Percentiles rank a stretch among this genome's conserved stretches.
Evolutionary conservation across 2,888 invertebrate species (phyloP).

Genomic region (Epistrophe eligans): DNA sequence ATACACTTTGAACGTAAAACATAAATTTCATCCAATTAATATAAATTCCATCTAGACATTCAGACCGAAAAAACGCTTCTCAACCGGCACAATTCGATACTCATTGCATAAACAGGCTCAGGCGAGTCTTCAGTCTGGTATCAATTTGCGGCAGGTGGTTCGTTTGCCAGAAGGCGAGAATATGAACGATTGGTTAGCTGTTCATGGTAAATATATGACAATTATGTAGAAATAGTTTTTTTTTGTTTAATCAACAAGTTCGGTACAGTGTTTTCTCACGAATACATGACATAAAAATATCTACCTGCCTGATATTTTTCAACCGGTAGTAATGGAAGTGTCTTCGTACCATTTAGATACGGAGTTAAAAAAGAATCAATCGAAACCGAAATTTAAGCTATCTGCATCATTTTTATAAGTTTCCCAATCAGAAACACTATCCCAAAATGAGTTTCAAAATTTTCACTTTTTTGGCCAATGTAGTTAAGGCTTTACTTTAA

Average conservation of each 20-base stretch:
- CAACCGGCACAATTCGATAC: constrained; percentile 92
- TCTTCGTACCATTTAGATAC: too few species aligned
- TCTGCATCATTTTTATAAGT: too few species aligned
- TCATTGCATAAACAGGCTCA: constrained; percentile 95
- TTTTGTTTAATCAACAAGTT: background rate
- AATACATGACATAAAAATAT: too few species aligned
- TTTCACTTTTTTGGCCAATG: too few species aligned
- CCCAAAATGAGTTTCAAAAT: too few species aligned
- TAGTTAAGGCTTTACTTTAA: too few species aligned
- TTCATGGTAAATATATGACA: constrained; percentile 88
- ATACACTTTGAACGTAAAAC: background rate
- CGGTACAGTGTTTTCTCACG: background rate
- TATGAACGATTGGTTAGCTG: constrained; percentile 95
- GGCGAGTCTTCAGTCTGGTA: constrained; percentile 94
- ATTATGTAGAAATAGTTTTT: background rate
- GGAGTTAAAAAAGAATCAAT: too few species aligned
- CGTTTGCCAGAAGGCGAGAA: constrained; percentile 93
- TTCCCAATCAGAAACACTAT: too few species aligned
- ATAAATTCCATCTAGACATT: constrained; percentile 88
- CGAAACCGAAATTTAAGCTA: too few species aligned
- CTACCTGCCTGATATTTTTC: too few species aligned
- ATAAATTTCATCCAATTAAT: background rate
- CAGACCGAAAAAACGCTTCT: constrained; percentile 93
- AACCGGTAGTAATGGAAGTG: too few species aligned
- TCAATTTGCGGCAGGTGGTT: constrained; percentile 92